These are phyloP conservation scores for Dasysyrphus albostriatus DNA, from an alignment of 2,888 invertebrate species.

Conservation along the genomic window DNA sequence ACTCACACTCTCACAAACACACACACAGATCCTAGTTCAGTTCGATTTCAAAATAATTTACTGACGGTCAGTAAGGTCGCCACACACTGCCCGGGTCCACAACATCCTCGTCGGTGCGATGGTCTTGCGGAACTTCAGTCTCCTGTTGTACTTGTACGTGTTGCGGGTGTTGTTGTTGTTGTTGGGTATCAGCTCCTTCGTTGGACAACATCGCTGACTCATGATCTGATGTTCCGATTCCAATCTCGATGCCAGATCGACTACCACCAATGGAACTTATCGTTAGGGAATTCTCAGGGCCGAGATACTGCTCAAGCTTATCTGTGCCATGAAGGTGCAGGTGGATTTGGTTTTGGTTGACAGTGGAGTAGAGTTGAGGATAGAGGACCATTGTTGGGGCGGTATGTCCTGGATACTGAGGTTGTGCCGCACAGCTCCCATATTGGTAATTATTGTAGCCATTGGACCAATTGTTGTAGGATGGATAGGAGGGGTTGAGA, in stretches of 20 bases:
- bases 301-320: constrained; percentile 88
- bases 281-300: constrained; percentile 85
- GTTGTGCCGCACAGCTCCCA: constrained; percentile 83
- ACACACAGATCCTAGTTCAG: constrained; percentile 77
- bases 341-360: constrained; percentile 94
- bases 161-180: constrained; percentile 82
- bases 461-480: constrained; percentile 85
- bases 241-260: constrained; percentile 86
- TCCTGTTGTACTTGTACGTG: constrained; percentile 74
- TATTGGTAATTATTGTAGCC: constrained; percentile 91
- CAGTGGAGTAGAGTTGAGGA: constrained; percentile 92
- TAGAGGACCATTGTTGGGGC: constrained; percentile 89
- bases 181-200: constrained; percentile 73
- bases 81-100: constrained; percentile 87
- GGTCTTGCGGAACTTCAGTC: constrained; percentile 71
- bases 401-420: constrained; percentile 80
- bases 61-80: constrained; percentile 89
- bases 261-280: constrained; percentile 85
- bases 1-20: constrained; percentile 11
- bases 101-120: constrained; percentile 80
- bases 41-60: constrained; percentile 80
- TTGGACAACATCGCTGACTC: constrained; percentile 76
- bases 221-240: constrained; percentile 82
- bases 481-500: constrained; percentile 80
- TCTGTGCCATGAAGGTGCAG: constrained; percentile 89